Conservation (phyloP, 2,888 invertebrate genomes). For the Agonopterix heracliana region DNA sequence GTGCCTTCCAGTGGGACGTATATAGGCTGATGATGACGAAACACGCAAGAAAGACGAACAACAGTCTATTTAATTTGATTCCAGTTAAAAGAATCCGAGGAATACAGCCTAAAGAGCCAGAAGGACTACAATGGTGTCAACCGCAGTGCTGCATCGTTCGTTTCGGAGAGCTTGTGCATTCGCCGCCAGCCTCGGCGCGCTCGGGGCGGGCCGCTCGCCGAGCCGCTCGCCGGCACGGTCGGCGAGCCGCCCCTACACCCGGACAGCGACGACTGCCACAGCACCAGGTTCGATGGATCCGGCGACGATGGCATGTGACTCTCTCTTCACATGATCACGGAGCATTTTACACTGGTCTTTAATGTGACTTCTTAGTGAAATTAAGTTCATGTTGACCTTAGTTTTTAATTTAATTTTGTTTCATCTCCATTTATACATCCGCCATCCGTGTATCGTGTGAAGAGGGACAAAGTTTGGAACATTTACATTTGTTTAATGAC, state of each 20-base stretch:
- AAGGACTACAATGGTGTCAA: constrained; percentile 25
- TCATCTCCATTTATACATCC: too few relatives aligned
- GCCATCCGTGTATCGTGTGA: too few relatives aligned
- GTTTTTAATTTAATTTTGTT: background rate
- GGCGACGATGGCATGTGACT: constrained; percentile 14
- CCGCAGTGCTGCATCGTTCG: constrained; percentile 21
- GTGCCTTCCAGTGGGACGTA: too few relatives aligned
- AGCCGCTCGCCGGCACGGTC: constrained; percentile 3
- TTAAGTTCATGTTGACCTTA: too few relatives aligned
- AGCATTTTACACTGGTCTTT: background rate
- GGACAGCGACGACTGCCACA: constrained; percentile 18
- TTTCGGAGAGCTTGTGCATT: constrained; percentile 33
- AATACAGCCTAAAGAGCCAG: constrained; percentile 11
- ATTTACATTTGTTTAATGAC: too few relatives aligned
- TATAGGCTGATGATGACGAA: too few relatives aligned
- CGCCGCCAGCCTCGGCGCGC: constrained; percentile 37
- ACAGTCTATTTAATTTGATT: background rate
- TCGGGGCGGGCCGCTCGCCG: constrained; percentile 18
- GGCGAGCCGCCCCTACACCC: constrained; percentile 6
- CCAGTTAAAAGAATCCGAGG: constrained; percentile 32
- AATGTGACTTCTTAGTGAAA: too few relatives aligned
- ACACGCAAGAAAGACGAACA: too few relatives aligned
- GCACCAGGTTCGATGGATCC: constrained; percentile 20
- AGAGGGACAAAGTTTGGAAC: too few relatives aligned
- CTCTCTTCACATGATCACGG: background rate